Percentiles rank a stretch among this genome's conserved stretches.
These are phyloP conservation scores for Saccostrea glomerata DNA, from an alignment of 1,140 invertebrate species.

Conservation along the genomic window DNA sequence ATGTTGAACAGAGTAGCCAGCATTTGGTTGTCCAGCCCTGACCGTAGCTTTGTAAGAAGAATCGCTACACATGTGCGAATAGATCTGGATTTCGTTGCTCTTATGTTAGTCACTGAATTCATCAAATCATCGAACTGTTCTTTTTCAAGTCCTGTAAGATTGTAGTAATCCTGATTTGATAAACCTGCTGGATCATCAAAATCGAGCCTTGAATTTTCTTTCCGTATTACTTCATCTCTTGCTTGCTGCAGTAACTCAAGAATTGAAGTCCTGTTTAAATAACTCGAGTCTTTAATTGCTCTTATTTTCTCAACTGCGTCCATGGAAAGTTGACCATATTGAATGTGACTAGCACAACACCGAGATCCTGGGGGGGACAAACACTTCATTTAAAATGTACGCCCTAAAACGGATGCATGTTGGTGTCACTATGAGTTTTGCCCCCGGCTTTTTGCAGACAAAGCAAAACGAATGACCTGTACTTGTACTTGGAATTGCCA, in stretches of 20 bases:
- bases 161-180: too few relatives aligned
- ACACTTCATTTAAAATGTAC: not conserved
- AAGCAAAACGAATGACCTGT: slow-evolving; percentile 16
- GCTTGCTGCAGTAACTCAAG: too few relatives aligned
- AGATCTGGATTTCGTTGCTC: too few relatives aligned
- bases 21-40: slow-evolving; percentile 28
- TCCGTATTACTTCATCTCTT: too few relatives aligned
- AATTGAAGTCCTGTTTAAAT: too few relatives aligned
- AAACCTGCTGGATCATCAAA: too few relatives aligned
- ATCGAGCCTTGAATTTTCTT: too few relatives aligned
- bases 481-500: not conserved
- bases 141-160: too few relatives aligned
- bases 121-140: too few relatives aligned
- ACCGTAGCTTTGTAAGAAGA: not conserved
- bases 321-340: not conserved
- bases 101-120: too few relatives aligned
- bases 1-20: slow-evolving; percentile 28
- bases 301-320: not conserved
- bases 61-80: too few relatives aligned
- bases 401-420: not conserved
- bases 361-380: not conserved
- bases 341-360: not conserved
- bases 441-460: not conserved
- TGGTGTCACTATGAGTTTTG: not conserved
- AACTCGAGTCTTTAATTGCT: not conserved